Conservation (phyloP, 2,888 invertebrate genomes). For the Phragmatobia fuliginosa region DNA sequence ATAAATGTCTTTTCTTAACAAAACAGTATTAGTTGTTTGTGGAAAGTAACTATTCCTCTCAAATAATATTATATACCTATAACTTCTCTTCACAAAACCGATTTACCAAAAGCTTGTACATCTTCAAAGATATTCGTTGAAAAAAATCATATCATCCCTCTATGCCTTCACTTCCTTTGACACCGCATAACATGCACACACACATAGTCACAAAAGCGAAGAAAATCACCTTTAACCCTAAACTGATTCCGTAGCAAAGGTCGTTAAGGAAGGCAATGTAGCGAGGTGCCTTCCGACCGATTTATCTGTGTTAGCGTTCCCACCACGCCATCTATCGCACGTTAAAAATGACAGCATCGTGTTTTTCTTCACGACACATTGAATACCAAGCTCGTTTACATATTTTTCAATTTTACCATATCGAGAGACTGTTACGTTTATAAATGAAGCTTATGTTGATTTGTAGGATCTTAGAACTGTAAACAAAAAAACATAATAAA, state of each 20-base stretch:
- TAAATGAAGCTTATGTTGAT: constrained; percentile 69
- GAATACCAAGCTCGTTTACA: constrained; percentile 77
- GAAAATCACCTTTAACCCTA: constrained; percentile 81
- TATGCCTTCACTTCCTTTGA: constrained; percentile 55
- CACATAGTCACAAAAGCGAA: constrained; percentile 52
- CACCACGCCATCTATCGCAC: constrained; percentile 71
- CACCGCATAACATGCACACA: constrained; percentile 55
- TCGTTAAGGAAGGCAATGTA: constrained; percentile 84
- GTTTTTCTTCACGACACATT: constrained; percentile 76
- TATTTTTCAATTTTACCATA: constrained; percentile 79
- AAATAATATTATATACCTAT: neutral
- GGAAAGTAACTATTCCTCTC: neutral
- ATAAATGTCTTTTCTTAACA: neutral
- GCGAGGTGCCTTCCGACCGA: constrained; percentile 79
- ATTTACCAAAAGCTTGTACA: neutral
- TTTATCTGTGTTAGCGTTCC: constrained; percentile 72
- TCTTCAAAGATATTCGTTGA: constrained; percentile 18
- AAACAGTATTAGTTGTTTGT: neutral
- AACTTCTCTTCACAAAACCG: constrained; percentile 1
- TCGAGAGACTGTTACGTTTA: constrained; percentile 60
- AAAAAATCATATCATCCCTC: constrained; percentile 53
- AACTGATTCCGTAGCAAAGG: constrained; percentile 78
- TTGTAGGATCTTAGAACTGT: constrained; percentile 50
- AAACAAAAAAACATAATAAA: constrained; percentile 47
- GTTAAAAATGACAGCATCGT: constrained; percentile 82